Percentiles rank a stretch among this genome's conserved stretches.
phyloP scores from a whole-genome alignment of 2,797 vertebrate species.

The Sus cebifrons region DNA sequence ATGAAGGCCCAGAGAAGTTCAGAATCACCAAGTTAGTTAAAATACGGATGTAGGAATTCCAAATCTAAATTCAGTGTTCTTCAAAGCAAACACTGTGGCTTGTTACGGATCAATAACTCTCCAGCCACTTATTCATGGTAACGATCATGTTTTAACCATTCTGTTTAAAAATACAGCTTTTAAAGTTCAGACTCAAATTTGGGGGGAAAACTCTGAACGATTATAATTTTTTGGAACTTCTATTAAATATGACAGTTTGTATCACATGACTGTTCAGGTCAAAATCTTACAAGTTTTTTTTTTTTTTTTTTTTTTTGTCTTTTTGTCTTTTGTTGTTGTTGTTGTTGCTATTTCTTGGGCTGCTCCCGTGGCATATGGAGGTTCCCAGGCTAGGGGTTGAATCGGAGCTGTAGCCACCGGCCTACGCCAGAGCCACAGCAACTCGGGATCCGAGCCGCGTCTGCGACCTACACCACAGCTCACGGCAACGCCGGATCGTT shows the following conservation, averaged over 20 bases:
- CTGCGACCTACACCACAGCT: too few species aligned
- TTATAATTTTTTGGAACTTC: neutral
- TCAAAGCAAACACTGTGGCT: neutral
- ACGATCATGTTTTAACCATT: neutral
- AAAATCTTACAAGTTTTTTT: neutral
- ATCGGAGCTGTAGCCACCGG: too few species aligned
- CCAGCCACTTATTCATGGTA: neutral
- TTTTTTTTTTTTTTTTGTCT: too few species aligned
- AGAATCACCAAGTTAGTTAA: conserved; percentile 19
- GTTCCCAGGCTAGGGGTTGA: too few species aligned
- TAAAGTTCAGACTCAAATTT: conserved; percentile 48
- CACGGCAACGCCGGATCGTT: too few species aligned
- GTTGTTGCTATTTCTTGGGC: too few species aligned
- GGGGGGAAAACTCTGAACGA: neutral
- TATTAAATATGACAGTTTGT: neutral
- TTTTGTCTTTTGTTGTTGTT: too few species aligned
- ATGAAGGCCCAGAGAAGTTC: neutral
- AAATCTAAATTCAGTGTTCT: neutral
- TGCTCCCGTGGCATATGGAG: too few species aligned
- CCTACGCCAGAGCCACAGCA: too few species aligned
- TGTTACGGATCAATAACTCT: neutral
- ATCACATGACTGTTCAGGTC: neutral
- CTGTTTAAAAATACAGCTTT: conserved; percentile 46
- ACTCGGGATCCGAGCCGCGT: too few species aligned
- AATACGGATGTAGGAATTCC: neutral